Percentiles rank a stretch among this genome's conserved stretches.
Conservation (phyloP, 2,888 invertebrate genomes). For the Drosophila cracens region DNA sequence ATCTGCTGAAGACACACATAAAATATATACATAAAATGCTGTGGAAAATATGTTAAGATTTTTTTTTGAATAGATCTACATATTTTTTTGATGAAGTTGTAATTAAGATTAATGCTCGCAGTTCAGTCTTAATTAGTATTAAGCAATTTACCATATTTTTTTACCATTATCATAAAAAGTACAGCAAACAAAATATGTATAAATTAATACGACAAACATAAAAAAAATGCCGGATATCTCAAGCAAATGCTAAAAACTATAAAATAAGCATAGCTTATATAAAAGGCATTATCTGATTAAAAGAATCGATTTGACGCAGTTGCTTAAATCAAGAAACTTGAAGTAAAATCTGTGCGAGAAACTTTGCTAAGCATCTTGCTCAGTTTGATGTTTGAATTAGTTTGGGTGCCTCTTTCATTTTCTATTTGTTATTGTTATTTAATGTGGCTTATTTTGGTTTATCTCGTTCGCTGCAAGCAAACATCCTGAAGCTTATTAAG, state of each 20-base stretch:
- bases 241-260: slow-evolving; percentile 3
- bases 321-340: slow-evolving; percentile 6
- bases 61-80: neutral
- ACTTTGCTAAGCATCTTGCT: slow-evolving; percentile 26
- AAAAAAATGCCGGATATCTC: neutral
- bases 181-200: neutral
- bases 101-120: slow-evolving; percentile 33
- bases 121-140: slow-evolving; percentile 29
- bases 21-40: neutral
- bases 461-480: slow-evolving; percentile 36
- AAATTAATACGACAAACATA: neutral
- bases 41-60: neutral
- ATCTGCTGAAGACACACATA: slow-evolving; percentile 1
- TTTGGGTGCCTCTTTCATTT: neutral
- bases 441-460: slow-evolving; percentile 33
- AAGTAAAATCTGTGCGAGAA: slow-evolving; percentile 15
- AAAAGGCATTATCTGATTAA: neutral
- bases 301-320: neutral
- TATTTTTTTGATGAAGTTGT: slow-evolving; percentile 33
- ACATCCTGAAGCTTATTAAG: slow-evolving; percentile 43
- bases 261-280: neutral
- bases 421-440: slow-evolving; percentile 11
- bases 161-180: too few relatives aligned
- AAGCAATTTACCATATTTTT: too few relatives aligned
- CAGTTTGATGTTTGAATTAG: slow-evolving; percentile 11